Base-by-base conservation (phyloP, 2,797 vertebrate genomes). In the Fistularia commersonii region DNA sequence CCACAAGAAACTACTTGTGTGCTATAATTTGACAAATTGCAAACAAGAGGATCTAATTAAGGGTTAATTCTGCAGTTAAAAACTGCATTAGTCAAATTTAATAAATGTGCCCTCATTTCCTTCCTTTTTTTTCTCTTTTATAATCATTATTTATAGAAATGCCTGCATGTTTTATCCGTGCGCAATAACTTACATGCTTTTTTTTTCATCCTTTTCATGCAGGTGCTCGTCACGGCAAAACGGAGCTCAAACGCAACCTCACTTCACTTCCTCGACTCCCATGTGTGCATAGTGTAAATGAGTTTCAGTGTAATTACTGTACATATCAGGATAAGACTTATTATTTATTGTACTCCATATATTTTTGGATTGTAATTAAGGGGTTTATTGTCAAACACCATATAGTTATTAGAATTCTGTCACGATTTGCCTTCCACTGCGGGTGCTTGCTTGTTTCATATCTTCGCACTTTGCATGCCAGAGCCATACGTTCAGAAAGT, bases 341-440 rank as follows among this genome's bases (percentile, higher is more conserved):
- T 81, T 87, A 90, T 90, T 90, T 90, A 90, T 90, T 87, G 32
- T 85, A 79, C 61, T 77, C 62, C 41, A 41, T 72, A 69, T 84
- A 74, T 87, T 81, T 88, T 87, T 88, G 48, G 80, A 83, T 63
- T 80, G 52, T 74, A 46, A 69, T 47, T 87, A 23, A 23, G 23
- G 23, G 23, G 23, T 23, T 23, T 74, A 81, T 79, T 61, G 11
- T 56, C 50, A 32, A 69, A 50, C n/a, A 54, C 52, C 14, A 41
- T 48, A 54, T 58, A 56, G 31, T 40, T 11, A 39, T 11, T 39
- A n/a, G 38, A 15, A 3, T 37, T n/a, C 35, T 66, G 49, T 49
- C 60, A 53, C 34, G 61, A 55, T 53, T 56, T 73, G 32, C 59
- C 64, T 67, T 82, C 38, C 35, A 65, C 32, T 48, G 43, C 57